Evolutionary conservation across 2,113 vertebrate species (phyloP).

Genomic region (Butorides virescens): DNA sequence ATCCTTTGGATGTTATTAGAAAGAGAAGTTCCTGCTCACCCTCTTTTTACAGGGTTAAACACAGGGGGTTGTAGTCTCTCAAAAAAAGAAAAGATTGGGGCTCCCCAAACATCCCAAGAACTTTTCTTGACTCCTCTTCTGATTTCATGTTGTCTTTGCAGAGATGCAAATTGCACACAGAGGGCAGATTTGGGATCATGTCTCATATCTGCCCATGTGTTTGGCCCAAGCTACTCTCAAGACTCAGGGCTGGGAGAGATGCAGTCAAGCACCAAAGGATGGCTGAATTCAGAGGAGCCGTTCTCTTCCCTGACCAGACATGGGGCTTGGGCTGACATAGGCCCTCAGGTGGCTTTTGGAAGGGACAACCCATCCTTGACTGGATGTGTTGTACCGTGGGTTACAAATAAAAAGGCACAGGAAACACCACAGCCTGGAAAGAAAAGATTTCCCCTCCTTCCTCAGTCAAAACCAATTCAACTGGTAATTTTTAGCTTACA

Average conservation of each 20-base stretch:
- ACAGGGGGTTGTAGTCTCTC: background rate
- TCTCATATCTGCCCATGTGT: background rate
- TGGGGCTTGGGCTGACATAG: rapidly evolving
- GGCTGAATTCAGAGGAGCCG: rapidly evolving
- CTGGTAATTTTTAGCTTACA: background rate
- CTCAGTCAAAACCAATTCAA: background rate
- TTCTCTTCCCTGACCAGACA: background rate
- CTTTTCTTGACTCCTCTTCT: background rate
- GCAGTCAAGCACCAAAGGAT: rapidly evolving
- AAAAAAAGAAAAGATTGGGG: background rate
- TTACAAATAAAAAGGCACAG: background rate
- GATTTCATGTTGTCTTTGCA: background rate
- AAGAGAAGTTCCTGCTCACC: background rate
- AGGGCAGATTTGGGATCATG: background rate
- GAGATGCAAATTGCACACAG: no score
- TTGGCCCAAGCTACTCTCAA: background rate
- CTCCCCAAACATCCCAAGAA: background rate
- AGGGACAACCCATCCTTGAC: background rate
- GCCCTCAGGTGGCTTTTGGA: background rate
- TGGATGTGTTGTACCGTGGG: no score
- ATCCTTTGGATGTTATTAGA: background rate
- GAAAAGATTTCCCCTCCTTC: background rate
- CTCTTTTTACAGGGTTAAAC: background rate
- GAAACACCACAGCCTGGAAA: background rate
- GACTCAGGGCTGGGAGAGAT: background rate